A percentile compares a stretch with the other conserved stretches of the same genome.
Evolutionary conservation across 2,113 vertebrate genomes (phyloP).

Genomic region (Uria aalge): DNA sequence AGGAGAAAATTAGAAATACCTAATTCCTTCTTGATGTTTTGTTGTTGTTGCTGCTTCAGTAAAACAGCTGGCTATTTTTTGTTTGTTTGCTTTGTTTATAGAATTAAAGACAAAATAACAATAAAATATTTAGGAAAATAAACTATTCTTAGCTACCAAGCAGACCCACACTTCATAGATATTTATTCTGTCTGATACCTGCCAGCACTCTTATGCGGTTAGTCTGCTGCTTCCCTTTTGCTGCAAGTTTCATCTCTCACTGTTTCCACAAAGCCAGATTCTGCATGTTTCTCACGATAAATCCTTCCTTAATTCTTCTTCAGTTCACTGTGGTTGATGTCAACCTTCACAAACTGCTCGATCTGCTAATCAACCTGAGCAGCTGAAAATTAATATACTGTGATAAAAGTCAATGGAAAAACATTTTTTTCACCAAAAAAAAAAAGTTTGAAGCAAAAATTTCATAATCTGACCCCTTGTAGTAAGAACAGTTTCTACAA

Average conservation of each 20-base stretch:
- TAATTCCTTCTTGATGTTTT: slow-evolving; percentile 8
- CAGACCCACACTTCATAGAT: background rate
- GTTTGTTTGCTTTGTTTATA: background rate
- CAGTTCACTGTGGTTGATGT: background rate
- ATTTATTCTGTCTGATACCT: background rate
- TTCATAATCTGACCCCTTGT: background rate
- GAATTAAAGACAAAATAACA: background rate
- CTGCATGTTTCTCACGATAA: background rate
- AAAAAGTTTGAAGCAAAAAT: background rate
- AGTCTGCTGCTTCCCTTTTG: background rate
- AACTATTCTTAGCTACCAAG: background rate
- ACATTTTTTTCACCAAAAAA: background rate
- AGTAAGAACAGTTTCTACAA: background rate
- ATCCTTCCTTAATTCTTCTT: background rate
- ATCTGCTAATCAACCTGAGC: background rate
- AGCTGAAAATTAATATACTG: background rate
- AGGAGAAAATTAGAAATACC: slow-evolving; percentile 42
- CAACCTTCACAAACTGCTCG: background rate
- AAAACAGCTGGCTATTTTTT: background rate
- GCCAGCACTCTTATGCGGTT: background rate
- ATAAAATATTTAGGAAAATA: background rate
- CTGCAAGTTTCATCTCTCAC: background rate
- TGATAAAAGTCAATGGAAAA: background rate
- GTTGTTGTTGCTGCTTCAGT: background rate
- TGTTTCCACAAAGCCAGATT: background rate